Evolutionary conservation across 2,888 invertebrate genomes (phyloP).

Genomic region (Pheosia gnoma): DNA sequence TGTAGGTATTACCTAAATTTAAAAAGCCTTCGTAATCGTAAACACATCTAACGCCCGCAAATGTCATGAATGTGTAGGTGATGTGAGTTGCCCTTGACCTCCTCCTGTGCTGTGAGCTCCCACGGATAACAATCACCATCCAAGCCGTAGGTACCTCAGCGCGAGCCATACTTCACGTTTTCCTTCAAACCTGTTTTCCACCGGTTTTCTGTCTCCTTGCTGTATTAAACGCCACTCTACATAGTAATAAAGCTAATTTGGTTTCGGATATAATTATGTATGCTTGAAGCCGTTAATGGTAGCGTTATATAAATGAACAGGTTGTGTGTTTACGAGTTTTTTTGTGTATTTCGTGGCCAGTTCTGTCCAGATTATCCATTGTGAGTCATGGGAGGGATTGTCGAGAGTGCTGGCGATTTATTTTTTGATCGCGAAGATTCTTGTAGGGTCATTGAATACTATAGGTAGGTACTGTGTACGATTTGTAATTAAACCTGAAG

Average conservation of each 20-base stretch:
- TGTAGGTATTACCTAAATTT: not conserved
- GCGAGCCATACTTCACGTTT: conserved; percentile 29
- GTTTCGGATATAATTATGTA: conserved; percentile 14
- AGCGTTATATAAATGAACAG: not conserved
- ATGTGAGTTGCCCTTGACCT: conserved; percentile 61
- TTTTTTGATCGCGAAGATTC: no score
- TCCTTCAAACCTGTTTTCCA: conserved; percentile 45
- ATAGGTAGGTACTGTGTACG: no score
- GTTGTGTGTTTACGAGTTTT: not conserved
- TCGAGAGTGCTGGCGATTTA: no score
- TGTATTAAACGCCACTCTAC: conserved; percentile 17
- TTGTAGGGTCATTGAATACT: no score
- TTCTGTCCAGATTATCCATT: not conserved
- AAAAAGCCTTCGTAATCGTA: conserved; percentile 9
- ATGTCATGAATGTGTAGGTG: conserved; percentile 58
- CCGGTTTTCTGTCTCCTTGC: conserved; percentile 31
- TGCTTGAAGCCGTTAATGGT: not conserved
- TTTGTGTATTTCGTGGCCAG: not conserved
- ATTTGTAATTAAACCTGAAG: not conserved
- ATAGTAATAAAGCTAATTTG: conserved; percentile 26
- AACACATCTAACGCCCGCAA: conserved; percentile 27
- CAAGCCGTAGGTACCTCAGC: conserved; percentile 39
- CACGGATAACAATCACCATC: conserved; percentile 65
- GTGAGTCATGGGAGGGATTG: no score
- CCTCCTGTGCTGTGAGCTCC: conserved; percentile 50